Base-by-base conservation (phyloP, 2,888 invertebrate species). In the Panorpa germanica region DNA sequence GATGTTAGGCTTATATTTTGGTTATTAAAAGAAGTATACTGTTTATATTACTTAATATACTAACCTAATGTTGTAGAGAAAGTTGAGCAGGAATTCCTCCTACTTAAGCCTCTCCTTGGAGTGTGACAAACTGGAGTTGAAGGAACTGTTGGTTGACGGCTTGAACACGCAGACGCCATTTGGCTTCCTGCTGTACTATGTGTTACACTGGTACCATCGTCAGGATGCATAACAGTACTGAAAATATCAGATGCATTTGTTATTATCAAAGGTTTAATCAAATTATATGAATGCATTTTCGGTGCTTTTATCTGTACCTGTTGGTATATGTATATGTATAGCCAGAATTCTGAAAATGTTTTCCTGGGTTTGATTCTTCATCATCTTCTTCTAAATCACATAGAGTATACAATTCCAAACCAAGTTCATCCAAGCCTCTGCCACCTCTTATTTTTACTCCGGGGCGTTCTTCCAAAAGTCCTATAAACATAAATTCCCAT, bases 201-300 rank as follows among this genome's bases (percentile, higher is more conserved):
- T 3, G 69, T 67, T 22, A 74, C 70, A 37, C 65, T 64, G 33
- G 70, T 73, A 33, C 76, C 76, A 51, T 86, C 86, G 49, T 83
- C 83, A 1, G 88, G 88, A 55, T 88, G 88, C 55, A 83, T 64
- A 10, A 90, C 82, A 35, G 76, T 81, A 47, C 88, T 81, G 48
- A 35, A 37, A 36, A 2, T 5, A 11, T 20, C 18, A 15, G 3
- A 11, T 11, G 5, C 22, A 29, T 10, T 8, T 10, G 7, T 24
- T 24, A 24, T 24, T 7, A 24, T 12, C 10, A n/a, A n/a, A n/a
- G n/a, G n/a, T n/a, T n/a, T n/a, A n/a, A n/a, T n/a, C n/a, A n/a
- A n/a, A n/a, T n/a, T n/a, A n/a, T n/a, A n/a, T n/a, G n/a, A n/a
- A n/a, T n/a, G n/a, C n/a, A n/a, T n/a, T n/a, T n/a, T n/a, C n/a